These are phyloP conservation scores for Lerema accius DNA, from an alignment of 1,140 invertebrate genomes.

Conservation along the genomic window DNA sequence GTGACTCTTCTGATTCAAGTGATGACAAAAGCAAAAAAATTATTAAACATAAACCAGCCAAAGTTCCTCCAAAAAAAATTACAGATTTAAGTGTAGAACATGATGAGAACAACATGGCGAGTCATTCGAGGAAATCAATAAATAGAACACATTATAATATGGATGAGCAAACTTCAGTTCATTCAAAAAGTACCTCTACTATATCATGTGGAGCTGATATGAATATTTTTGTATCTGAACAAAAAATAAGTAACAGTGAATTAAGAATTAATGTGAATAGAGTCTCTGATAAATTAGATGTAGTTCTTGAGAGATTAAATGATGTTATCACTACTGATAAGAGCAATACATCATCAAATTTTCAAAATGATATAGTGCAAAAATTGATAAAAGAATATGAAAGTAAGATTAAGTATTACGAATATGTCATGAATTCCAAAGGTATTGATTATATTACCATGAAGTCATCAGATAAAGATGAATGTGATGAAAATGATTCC, in stretches of 20 bases:
- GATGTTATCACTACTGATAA: slow-evolving; percentile 37
- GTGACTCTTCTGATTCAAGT: slow-evolving; percentile 29
- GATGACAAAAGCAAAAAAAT: slow-evolving; percentile 16
- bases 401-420: slow-evolving; percentile 66
- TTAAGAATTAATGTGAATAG: slow-evolving; percentile 68
- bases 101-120: slow-evolving; percentile 4
- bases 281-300: slow-evolving; percentile 65
- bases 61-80: slow-evolving; percentile 7
- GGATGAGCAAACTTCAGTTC: not conserved
- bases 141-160: slow-evolving; percentile 2
- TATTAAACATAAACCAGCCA: slow-evolving; percentile 24
- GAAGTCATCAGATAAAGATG: slow-evolving; percentile 28
- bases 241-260: slow-evolving; percentile 71
- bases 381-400: slow-evolving; percentile 71
- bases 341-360: slow-evolving; percentile 34
- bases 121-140: not conserved
- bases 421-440: slow-evolving; percentile 55
- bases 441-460: slow-evolving; percentile 44
- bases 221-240: slow-evolving; percentile 64
- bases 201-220: slow-evolving; percentile 44
- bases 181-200: slow-evolving; percentile 36
- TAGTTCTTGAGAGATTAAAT: slow-evolving; percentile 54
- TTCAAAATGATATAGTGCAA: slow-evolving; percentile 57
- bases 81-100: slow-evolving; percentile 12
- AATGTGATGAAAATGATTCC: slow-evolving; percentile 33